Evolutionary conservation across 2,113 vertebrate genomes (phyloP).

Genomic region (Willisornis vidua): DNA sequence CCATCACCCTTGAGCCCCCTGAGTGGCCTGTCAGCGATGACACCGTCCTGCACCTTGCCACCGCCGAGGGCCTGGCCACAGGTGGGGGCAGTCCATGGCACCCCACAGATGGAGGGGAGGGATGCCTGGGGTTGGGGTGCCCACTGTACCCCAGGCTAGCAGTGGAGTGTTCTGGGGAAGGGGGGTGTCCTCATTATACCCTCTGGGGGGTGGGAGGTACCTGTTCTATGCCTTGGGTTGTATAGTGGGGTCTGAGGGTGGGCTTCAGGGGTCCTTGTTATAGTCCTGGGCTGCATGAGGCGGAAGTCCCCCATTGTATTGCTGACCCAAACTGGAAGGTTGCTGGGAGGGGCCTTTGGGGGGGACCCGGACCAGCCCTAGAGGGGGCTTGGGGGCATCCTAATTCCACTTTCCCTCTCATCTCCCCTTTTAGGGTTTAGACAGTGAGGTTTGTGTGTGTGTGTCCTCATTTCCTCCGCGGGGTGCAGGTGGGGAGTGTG

Average conservation of each 20-base stretch:
- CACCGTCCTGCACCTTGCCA: constrained; percentile 84
- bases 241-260: not conserved
- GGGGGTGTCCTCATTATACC: fast-evolving
- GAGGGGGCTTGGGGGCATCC: not conserved
- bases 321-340: too few species aligned
- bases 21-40: constrained; percentile 87
- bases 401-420: not conserved
- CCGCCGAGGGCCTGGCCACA: constrained; percentile 81
- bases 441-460: not conserved
- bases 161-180: not conserved
- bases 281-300: not conserved
- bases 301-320: not conserved
- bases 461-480: not conserved
- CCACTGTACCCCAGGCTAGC: not conserved
- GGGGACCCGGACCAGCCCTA: not conserved
- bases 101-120: not conserved
- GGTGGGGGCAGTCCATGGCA: constrained; percentile 20
- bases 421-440: not conserved
- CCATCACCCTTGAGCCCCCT: constrained; percentile 74
- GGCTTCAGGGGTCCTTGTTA: fast-evolving
- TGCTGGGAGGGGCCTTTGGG: not conserved
- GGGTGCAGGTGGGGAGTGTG: not conserved
- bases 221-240: not conserved
- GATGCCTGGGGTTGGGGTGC: not conserved
- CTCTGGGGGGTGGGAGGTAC: not conserved